Evolutionary conservation across 2,113 vertebrate genomes (phyloP).

Genomic region (Dunckerocampus dactyliophorus): DNA sequence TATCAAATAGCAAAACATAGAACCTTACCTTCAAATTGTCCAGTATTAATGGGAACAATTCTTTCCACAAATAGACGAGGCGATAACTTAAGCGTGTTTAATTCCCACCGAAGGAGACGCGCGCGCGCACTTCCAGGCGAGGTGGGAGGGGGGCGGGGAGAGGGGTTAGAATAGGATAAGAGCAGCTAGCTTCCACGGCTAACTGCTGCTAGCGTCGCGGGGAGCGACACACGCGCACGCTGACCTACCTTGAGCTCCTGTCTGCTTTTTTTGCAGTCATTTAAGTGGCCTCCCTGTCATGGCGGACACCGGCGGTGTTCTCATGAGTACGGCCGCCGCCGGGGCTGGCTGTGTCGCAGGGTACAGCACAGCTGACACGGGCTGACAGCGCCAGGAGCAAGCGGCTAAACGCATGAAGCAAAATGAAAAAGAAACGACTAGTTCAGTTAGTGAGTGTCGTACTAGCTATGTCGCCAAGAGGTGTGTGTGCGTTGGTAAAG

Average conservation of each 20-base stretch:
- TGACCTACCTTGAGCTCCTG: conserved; percentile 40
- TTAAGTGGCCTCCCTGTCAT: conserved; percentile 51
- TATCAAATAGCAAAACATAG: accelerated
- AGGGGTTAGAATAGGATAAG: neutral
- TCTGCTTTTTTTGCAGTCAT: conserved; percentile 8
- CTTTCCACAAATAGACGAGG: conserved; percentile 3
- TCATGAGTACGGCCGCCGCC: conserved; percentile 43
- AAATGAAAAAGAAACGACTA: neutral
- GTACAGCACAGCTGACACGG: conserved; percentile 1
- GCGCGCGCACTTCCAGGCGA: conserved; percentile 44
- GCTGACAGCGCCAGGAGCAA: conserved; percentile 50
- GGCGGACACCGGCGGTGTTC: conserved; percentile 29
- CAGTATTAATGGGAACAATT: neutral
- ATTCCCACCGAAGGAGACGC: conserved; percentile 47
- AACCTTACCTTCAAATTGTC: conserved; percentile 34
- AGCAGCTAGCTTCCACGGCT: conserved; percentile 10
- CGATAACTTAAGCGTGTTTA: conserved; percentile 37
- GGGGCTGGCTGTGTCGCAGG: conserved; percentile 27
- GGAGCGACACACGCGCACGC: conserved; percentile 19
- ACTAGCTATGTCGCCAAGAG: conserved; percentile 24
- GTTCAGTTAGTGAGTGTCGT: neutral
- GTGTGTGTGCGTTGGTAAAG: conserved; percentile 6
- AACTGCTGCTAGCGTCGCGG: neutral
- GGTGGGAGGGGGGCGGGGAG: neutral
- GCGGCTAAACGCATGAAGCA: conserved; percentile 6